Conservation (phyloP, 2,797 vertebrate species). For the Oryzias dopingdopingensis region DNA sequence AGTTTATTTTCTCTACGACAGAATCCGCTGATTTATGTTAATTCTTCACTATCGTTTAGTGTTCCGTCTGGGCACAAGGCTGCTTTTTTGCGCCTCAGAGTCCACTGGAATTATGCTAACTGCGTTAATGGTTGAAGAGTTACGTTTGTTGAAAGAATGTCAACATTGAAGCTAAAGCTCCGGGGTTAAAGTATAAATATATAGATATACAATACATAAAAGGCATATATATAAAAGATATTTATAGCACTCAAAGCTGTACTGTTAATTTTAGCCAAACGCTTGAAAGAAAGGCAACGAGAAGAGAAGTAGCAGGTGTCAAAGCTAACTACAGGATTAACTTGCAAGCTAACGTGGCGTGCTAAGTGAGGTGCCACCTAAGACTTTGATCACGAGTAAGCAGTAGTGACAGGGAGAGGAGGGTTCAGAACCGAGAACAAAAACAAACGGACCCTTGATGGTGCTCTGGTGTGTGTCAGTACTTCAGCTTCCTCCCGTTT, state of each 20-base stretch:
- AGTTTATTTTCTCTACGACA: no score
- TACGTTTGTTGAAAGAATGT: no score
- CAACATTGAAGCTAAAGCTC: no score
- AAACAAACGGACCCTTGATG: neutral
- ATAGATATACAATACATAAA: no score
- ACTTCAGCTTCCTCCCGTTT: slow-evolving; percentile 22
- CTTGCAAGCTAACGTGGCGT: slow-evolving; percentile 8
- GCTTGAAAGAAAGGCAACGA: neutral
- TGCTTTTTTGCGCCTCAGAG: no score
- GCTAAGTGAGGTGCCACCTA: slow-evolving; percentile 38
- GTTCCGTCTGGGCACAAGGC: no score
- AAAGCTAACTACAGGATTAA: slow-evolving; percentile 4
- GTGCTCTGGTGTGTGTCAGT: slow-evolving; percentile 36
- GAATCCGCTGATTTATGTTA: no score
- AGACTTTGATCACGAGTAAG: slow-evolving; percentile 30
- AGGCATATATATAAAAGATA: no score
- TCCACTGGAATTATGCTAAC: no score
- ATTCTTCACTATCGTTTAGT: no score
- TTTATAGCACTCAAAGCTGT: neutral
- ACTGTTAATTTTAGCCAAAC: slow-evolving; percentile 8
- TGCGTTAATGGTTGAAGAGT: no score
- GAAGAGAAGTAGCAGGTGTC: slow-evolving; percentile 11
- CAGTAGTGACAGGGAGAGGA: slow-evolving; percentile 19
- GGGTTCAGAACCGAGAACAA: slow-evolving; percentile 12
- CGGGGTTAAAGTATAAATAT: no score